phyloP scores from a whole-genome alignment of 2,797 vertebrate genomes.

The Hydrophis major region DNA sequence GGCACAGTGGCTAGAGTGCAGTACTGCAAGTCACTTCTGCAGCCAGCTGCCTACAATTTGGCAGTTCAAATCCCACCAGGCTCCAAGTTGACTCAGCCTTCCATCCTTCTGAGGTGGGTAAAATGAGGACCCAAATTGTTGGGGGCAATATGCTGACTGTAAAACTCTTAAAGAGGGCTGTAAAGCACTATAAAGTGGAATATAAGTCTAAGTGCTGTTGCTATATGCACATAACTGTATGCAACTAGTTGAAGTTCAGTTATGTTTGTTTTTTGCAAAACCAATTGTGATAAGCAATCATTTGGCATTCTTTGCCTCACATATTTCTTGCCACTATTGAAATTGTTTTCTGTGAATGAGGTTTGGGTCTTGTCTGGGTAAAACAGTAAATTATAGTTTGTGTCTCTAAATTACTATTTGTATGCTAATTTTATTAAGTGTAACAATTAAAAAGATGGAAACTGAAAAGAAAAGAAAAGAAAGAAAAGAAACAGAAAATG shows the following conservation, averaged over 20 bases:
- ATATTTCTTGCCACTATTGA: constrained; percentile 41
- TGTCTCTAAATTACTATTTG: constrained; percentile 59
- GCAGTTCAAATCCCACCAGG: too few species aligned
- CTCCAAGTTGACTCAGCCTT: too few species aligned
- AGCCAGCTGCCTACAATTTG: too few species aligned
- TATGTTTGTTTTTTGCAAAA: constrained; percentile 5
- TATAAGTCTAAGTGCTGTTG: too few species aligned
- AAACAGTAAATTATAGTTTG: constrained; percentile 65
- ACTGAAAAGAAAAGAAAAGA: not conserved
- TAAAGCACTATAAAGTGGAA: too few species aligned
- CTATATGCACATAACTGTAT: constrained; percentile 26
- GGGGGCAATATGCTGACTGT: too few species aligned
- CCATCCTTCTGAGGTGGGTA: too few species aligned
- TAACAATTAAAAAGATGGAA: not conserved
- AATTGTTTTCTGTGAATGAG: constrained; percentile 50
- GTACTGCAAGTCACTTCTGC: too few species aligned
- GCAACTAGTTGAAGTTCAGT: constrained; percentile 15
- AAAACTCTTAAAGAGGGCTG: too few species aligned
- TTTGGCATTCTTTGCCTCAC: constrained; percentile 23
- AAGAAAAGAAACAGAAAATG: not conserved
- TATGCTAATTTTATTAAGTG: not conserved
- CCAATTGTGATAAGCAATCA: constrained; percentile 33
- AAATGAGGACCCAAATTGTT: too few species aligned
- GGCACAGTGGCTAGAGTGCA: too few species aligned
- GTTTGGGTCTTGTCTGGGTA: constrained; percentile 54